A percentile compares a stretch with the other conserved stretches of the same genome.
Evolutionary conservation across 2,113 vertebrate species (phyloP).

Genomic region (Myxocyprinus asiaticus): DNA sequence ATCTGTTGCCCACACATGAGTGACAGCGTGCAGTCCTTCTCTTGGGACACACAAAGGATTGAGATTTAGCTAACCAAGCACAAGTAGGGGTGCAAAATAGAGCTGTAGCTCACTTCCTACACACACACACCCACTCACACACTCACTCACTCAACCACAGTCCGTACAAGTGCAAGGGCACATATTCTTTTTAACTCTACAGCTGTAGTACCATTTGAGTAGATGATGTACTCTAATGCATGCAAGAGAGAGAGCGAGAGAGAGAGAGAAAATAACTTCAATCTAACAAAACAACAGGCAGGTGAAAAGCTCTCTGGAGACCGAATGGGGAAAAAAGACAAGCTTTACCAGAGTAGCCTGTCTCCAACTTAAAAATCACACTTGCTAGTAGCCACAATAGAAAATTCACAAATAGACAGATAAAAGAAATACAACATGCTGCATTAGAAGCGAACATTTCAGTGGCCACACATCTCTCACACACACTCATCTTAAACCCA

Average conservation of each 20-base stretch:
- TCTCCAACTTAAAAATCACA: neutral
- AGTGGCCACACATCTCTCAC: neutral
- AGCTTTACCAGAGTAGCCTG: neutral
- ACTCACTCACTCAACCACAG: neutral
- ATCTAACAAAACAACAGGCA: conserved; percentile 9
- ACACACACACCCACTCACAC: conserved; percentile 21
- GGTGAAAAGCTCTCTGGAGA: conserved; percentile 4
- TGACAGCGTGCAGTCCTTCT: neutral
- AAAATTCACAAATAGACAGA: neutral
- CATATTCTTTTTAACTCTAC: neutral
- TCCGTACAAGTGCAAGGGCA: conserved; percentile 22
- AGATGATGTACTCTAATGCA: conserved; percentile 22
- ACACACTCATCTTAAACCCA: conserved; percentile 15
- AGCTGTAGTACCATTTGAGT: conserved; percentile 7
- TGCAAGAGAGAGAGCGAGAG: neutral
- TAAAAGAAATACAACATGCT: neutral
- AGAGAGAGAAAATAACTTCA: conserved; percentile 1
- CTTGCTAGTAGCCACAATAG: neutral
- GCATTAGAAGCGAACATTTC: conserved; percentile 6
- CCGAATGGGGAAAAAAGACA: neutral
- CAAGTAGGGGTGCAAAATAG: neutral
- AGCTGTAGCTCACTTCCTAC: conserved; percentile 40
- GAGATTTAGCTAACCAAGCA: neutral
- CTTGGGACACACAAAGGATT: conserved; percentile 2
- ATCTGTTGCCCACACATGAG: conserved; percentile 52